These are phyloP conservation scores for Triplophysa dalaica DNA, from an alignment of 2,113 vertebrate genomes.

Conservation along the genomic window DNA sequence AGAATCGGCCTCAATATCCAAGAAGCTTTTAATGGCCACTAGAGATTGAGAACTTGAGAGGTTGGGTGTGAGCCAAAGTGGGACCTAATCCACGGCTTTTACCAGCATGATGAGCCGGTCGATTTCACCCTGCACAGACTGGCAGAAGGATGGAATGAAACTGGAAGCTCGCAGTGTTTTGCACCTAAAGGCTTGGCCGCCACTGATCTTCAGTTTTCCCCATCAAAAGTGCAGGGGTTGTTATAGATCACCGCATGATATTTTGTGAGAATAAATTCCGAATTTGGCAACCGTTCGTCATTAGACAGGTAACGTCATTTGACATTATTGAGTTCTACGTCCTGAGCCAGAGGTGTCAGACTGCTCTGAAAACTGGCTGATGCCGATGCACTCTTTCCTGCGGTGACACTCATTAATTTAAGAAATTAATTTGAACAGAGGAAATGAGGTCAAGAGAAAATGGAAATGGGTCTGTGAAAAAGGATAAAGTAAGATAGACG, in stretches of 20 bases:
- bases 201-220: neutral
- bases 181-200: neutral
- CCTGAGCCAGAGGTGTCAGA: neutral
- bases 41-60: constrained; percentile 53
- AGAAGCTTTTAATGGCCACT: constrained; percentile 14
- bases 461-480: constrained; percentile 58
- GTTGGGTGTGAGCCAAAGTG: constrained; percentile 64
- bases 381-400: constrained; percentile 35
- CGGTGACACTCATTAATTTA: constrained; percentile 69
- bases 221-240: neutral
- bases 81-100: constrained; percentile 71
- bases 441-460: constrained; percentile 69
- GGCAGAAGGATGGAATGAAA: constrained; percentile 58
- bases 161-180: constrained; percentile 53
- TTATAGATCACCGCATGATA: too few species aligned
- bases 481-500: constrained; percentile 60
- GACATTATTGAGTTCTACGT: constrained; percentile 9
- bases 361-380: constrained; percentile 18
- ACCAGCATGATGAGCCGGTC: constrained; percentile 69
- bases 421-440: constrained; percentile 71
- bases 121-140: constrained; percentile 62
- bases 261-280: too few species aligned
- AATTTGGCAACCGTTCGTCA: too few species aligned
- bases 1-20: neutral
- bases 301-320: too few species aligned